Conservation (phyloP, 2,888 invertebrate genomes). For the Salticus scenicus region DNA sequence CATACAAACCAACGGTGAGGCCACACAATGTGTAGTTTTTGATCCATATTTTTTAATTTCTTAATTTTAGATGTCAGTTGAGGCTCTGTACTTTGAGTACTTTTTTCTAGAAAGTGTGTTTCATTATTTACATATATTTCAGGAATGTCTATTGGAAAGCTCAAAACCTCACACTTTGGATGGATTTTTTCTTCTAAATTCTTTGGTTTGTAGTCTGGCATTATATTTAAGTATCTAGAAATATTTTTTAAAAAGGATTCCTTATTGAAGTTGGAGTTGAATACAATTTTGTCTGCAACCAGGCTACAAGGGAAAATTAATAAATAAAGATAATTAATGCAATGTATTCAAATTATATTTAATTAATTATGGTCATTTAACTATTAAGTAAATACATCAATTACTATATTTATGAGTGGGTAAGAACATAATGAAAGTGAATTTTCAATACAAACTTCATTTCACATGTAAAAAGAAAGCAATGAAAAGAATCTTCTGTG, state of each 20-base stretch:
- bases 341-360: no score
- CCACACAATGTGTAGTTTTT: conserved; percentile 81
- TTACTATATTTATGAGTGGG: no score
- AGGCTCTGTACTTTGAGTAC: conserved; percentile 13
- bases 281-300: conserved; percentile 82
- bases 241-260: conserved; percentile 82
- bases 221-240: conserved; percentile 80
- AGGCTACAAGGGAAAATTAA: conserved; percentile 77
- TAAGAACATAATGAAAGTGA: no score
- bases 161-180: conserved; percentile 81
- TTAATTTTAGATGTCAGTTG: no score
- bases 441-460: no score
- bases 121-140: background rate
- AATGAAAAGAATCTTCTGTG: no score
- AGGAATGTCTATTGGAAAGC: conserved; percentile 79
- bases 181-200: conserved; percentile 79
- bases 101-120: background rate
- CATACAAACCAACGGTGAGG: conserved; percentile 82
- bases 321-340: background rate
- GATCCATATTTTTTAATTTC: background rate
- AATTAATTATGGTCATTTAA: no score
- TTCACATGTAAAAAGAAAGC: no score
- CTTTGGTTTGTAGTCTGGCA: conserved; percentile 81
- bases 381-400: no score
- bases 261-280: conserved; percentile 84